These are phyloP conservation scores for Alca torda DNA, from an alignment of 2,797 vertebrate species.

Conservation along the genomic window DNA sequence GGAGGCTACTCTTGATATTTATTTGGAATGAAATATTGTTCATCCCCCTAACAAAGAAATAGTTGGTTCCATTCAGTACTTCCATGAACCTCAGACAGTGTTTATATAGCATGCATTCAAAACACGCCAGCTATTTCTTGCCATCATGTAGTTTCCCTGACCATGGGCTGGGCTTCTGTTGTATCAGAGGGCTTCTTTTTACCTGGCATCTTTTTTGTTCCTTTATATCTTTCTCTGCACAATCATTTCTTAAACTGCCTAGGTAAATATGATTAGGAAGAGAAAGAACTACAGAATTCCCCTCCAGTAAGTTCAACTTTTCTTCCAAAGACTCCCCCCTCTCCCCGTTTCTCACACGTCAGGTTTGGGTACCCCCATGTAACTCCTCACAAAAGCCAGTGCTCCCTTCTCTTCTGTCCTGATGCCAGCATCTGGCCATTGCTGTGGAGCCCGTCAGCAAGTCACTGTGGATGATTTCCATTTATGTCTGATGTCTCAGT, in stretches of 20 bases:
- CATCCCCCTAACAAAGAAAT: conserved; percentile 48
- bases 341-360: not conserved
- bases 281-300: not conserved
- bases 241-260: not conserved
- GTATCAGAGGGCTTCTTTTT: not conserved
- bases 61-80: conserved; percentile 22
- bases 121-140: conserved; percentile 43
- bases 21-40: conserved; percentile 63
- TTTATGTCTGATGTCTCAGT: not conserved
- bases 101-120: conserved; percentile 6
- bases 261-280: not conserved
- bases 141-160: not conserved
- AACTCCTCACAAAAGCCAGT: not conserved
- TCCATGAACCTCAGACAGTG: conserved; percentile 26
- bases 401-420: not conserved
- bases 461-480: not conserved
- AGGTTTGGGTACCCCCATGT: not conserved
- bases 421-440: not conserved
- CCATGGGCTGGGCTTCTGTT: not conserved
- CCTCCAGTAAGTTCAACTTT: not conserved
- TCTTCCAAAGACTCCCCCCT: not conserved
- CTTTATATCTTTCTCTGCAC: not conserved
- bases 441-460: not conserved
- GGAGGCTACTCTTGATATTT: conserved; percentile 62
- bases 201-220: not conserved